phyloP scores from a whole-genome alignment of 2,797 vertebrate genomes.

The Chloroceryle amazona region DNA sequence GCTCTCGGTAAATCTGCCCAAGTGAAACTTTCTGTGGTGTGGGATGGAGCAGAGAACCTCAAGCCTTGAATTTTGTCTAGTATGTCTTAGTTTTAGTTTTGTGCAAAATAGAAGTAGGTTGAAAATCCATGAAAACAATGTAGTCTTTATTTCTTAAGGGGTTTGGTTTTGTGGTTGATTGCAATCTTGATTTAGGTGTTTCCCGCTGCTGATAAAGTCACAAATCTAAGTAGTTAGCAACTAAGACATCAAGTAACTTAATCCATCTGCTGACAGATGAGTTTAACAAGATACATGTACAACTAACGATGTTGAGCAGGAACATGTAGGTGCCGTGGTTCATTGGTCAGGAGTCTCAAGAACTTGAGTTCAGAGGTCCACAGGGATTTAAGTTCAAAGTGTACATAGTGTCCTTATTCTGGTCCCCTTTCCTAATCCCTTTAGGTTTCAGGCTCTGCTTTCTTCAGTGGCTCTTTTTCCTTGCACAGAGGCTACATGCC shows the following conservation, averaged over 20 bases:
- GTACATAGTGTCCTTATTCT: neutral
- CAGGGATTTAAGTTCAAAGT: neutral
- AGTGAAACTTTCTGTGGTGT: neutral
- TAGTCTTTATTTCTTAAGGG: neutral
- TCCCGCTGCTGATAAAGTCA: neutral
- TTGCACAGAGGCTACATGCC: accelerated
- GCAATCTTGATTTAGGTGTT: neutral
- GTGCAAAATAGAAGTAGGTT: neutral
- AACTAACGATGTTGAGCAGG: neutral
- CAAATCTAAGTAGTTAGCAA: neutral
- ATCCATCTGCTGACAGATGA: neutral
- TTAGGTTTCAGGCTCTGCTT: neutral
- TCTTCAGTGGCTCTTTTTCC: neutral
- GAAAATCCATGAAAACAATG: neutral
- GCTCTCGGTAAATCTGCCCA: neutral
- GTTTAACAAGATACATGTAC: neutral
- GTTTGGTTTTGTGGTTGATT: neutral
- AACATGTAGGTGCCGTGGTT: neutral
- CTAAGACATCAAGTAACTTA: neutral
- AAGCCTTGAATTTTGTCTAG: neutral
- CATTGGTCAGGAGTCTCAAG: neutral
- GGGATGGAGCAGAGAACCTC: neutral
- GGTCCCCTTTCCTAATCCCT: neutral
- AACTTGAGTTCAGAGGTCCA: neutral
- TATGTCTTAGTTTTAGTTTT: neutral